These are phyloP conservation scores for Sesia bembeciformis DNA, from an alignment of 2,888 invertebrate genomes.

Conservation along the genomic window DNA sequence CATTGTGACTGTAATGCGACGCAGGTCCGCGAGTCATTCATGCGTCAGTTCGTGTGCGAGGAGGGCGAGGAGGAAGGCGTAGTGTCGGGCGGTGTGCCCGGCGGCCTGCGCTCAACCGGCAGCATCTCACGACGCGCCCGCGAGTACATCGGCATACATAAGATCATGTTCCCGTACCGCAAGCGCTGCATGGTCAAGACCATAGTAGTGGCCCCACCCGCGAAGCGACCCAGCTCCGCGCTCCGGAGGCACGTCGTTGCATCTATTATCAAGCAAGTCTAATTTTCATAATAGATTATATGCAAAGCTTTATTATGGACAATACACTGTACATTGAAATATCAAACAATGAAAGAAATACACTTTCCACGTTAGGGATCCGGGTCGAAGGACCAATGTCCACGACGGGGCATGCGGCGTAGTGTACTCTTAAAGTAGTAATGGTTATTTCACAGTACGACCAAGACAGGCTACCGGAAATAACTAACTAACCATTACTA, in stretches of 20 bases:
- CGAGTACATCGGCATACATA: conserved; percentile 51
- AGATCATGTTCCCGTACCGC: conserved; percentile 76
- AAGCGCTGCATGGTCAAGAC: conserved; percentile 89
- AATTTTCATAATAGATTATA: no score
- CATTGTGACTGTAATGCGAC: neutral
- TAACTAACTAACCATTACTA: no score
- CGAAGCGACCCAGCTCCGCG: conserved; percentile 85
- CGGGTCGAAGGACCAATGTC: no score
- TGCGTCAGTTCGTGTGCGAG: conserved; percentile 96
- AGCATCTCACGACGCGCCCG: conserved; percentile 51
- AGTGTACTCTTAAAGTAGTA: no score
- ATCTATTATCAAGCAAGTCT: conserved; percentile 87
- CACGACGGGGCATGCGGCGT: no score
- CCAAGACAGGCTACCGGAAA: no score
- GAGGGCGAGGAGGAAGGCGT: conserved; percentile 82
- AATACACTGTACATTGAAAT: no score
- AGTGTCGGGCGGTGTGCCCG: conserved; percentile 22
- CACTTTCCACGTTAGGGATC: no score
- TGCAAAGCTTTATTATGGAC: no score
- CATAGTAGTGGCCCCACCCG: conserved; percentile 86
- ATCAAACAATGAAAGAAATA: no score
- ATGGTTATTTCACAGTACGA: no score
- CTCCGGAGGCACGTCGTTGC: conserved; percentile 87
- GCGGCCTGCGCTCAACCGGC: conserved; percentile 15
- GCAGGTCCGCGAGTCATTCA: conserved; percentile 96